Percentiles rank a stretch among this genome's conserved stretches.
phyloP scores from a whole-genome alignment of 2,113 vertebrate species.

The Oreochromis aureus region DNA sequence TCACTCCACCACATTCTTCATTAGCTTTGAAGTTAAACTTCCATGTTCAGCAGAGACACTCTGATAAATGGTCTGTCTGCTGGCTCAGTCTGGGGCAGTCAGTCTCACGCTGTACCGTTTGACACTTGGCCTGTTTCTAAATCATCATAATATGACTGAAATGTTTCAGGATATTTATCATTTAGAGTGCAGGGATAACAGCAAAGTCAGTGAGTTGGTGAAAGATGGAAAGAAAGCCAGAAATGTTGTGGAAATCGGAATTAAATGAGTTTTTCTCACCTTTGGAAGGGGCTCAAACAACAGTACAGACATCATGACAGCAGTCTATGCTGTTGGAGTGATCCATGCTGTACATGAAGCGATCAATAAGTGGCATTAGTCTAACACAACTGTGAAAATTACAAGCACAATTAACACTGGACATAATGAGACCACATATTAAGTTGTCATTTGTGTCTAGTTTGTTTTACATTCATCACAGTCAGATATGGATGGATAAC shows the following conservation, averaged over 20 bases:
- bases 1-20: background rate
- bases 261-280: background rate
- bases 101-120: background rate
- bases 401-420: background rate
- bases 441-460: background rate
- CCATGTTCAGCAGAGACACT: background rate
- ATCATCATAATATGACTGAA: slow-evolving; percentile 4
- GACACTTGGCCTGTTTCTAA: slow-evolving; percentile 11
- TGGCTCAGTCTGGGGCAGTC: slow-evolving; percentile 1
- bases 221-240: background rate
- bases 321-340: background rate
- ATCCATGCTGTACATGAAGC: background rate
- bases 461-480: background rate
- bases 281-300: background rate
- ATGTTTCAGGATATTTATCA: slow-evolving; percentile 3
- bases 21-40: slow-evolving; percentile 10
- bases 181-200: background rate
- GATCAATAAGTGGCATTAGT: background rate
- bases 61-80: slow-evolving; percentile 14
- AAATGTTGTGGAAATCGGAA: background rate
- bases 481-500: background rate
- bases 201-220: background rate
- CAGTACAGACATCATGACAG: background rate
- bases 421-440: background rate
- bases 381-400: background rate